Conservation (phyloP, 1,140 invertebrate genomes). For the Lasioglossum baleicum region DNA sequence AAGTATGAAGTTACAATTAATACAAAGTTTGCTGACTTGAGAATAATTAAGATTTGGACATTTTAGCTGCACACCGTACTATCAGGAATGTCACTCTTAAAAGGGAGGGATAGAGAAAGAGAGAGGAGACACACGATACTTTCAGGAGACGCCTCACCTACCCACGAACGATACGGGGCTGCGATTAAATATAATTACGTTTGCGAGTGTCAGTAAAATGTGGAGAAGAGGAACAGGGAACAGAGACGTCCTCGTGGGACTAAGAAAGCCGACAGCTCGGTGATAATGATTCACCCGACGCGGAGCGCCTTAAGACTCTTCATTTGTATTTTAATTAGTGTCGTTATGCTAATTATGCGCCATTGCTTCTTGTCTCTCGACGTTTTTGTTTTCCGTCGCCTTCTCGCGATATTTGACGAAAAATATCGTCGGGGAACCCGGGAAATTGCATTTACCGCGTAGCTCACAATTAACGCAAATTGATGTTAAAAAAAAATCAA, state of each 20-base stretch:
- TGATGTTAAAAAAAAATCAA: too few species aligned
- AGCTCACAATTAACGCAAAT: too few species aligned
- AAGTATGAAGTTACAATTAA: too few species aligned
- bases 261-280: slow-evolving; percentile 61
- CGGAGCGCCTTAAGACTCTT: slow-evolving; percentile 76
- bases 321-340: slow-evolving; percentile 82
- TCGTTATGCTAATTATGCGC: slow-evolving; percentile 81
- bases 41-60: too few species aligned
- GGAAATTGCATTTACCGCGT: slow-evolving; percentile 3
- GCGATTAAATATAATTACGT: slow-evolving; percentile 74
- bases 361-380: slow-evolving; percentile 74
- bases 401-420: slow-evolving; percentile 22
- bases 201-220: slow-evolving; percentile 72
- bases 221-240: slow-evolving; percentile 55
- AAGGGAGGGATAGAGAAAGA: neutral
- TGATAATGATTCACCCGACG: slow-evolving; percentile 77
- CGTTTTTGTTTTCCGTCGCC: slow-evolving; percentile 71
- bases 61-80: too few species aligned
- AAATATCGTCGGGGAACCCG: slow-evolving; percentile 29
- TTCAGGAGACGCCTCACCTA: slow-evolving; percentile 35
- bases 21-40: too few species aligned
- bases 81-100: too few species aligned
- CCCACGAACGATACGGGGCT: slow-evolving; percentile 53
- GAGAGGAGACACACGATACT: slow-evolving; percentile 21
- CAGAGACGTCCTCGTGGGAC: slow-evolving; percentile 47